Percentiles rank a stretch among this genome's conserved stretches.
These are phyloP conservation scores for Tapirus terrestris DNA, from an alignment of 2,113 vertebrate genomes.

Conservation along the genomic window DNA sequence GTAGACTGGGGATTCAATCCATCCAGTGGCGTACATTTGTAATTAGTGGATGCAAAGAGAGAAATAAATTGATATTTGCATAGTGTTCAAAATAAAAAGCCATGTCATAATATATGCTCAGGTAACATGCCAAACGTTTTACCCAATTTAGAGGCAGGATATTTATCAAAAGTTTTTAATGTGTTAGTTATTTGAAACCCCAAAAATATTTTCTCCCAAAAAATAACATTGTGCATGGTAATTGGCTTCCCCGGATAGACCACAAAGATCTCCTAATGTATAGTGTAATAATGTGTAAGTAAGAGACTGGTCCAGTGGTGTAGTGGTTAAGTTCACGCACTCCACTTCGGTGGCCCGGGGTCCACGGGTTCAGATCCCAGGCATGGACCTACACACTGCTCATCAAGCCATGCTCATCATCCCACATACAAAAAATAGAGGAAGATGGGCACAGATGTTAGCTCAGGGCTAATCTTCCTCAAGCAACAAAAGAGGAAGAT, in stretches of 20 bases:
- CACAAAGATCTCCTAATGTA: neutral
- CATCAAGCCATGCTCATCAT: too few species aligned
- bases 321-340: too few species aligned
- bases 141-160: neutral
- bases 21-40: neutral
- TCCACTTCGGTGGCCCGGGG: too few species aligned
- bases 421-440: too few species aligned
- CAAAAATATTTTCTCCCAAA: slow-evolving; percentile 1
- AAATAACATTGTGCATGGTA: neutral
- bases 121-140: neutral
- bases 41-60: neutral
- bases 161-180: neutral
- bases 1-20: neutral
- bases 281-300: neutral
- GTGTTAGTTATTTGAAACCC: slow-evolving; percentile 20
- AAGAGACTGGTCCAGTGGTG: neutral
- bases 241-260: neutral
- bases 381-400: too few species aligned
- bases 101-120: neutral
- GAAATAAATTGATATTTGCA: slow-evolving; percentile 27
- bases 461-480: too few species aligned
- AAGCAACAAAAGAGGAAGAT: too few species aligned
- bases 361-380: too few species aligned
- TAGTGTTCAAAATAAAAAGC: neutral
- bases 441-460: too few species aligned